phyloP scores from a whole-genome alignment of 1,140 invertebrate genomes.

The Nasonia giraulti region DNA sequence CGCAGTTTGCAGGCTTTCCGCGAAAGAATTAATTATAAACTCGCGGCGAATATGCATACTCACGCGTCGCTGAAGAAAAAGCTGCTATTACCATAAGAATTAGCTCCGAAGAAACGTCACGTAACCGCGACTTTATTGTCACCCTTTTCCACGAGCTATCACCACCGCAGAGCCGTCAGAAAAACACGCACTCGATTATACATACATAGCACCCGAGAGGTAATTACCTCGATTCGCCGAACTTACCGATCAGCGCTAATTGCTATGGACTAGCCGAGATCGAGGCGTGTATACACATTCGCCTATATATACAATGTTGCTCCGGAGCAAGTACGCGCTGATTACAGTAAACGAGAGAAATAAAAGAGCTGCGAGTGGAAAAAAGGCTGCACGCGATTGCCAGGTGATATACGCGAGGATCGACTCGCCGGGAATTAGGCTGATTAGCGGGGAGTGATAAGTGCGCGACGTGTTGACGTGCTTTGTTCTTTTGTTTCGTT shows the following conservation, averaged over 20 bases:
- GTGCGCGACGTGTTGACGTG: background rate
- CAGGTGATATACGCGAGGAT: background rate
- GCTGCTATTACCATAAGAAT: background rate
- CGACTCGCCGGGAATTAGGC: background rate
- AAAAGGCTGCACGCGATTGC: background rate
- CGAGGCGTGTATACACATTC: background rate
- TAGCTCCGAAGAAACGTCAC: background rate
- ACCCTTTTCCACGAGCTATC: background rate
- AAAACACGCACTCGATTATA: background rate
- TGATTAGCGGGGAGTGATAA: background rate
- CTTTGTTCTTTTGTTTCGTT: conserved; percentile 9
- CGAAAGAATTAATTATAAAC: too few relatives aligned
- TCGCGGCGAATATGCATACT: too few relatives aligned
- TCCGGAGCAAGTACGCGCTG: background rate
- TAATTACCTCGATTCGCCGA: conserved; percentile 11
- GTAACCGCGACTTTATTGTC: background rate
- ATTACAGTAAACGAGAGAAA: conserved; percentile 14
- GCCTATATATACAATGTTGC: too few relatives aligned
- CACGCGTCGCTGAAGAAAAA: background rate
- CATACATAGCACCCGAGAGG: background rate
- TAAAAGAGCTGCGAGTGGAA: background rate
- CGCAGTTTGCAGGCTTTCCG: too few relatives aligned
- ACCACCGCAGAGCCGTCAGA: background rate
- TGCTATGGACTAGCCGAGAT: background rate
- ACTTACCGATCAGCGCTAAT: background rate